Evolutionary conservation across 1,140 invertebrate genomes (phyloP).

Genomic region (Caenorhabditis latens): DNA sequence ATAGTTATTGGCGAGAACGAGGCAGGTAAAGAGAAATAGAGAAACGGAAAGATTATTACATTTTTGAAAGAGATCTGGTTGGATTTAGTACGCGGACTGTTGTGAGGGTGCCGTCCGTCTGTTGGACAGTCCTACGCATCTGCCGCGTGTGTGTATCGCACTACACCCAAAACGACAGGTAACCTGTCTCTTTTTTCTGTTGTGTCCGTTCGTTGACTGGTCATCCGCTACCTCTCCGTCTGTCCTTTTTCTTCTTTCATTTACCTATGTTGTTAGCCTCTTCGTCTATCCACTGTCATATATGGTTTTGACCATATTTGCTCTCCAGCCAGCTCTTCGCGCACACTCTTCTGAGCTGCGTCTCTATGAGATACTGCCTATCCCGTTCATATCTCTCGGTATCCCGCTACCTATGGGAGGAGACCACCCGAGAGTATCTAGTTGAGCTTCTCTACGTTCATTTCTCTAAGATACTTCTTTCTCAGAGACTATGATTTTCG

Average conservation of each 20-base stretch:
- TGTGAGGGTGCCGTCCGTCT: slow-evolving; percentile 35
- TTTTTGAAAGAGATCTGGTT: slow-evolving; percentile 39
- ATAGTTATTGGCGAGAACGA: not conserved
- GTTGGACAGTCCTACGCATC: slow-evolving; percentile 8
- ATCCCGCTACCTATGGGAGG: slow-evolving; percentile 17
- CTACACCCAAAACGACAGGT: slow-evolving; percentile 8
- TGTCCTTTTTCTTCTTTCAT: slow-evolving; percentile 37
- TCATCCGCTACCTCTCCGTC: slow-evolving; percentile 46
- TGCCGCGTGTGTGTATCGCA: slow-evolving; percentile 25
- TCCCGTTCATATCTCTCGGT: slow-evolving; percentile 22
- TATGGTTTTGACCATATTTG: slow-evolving; percentile 54
- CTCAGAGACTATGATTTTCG: slow-evolving; percentile 19
- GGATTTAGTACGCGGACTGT: slow-evolving; percentile 31
- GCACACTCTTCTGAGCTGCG: slow-evolving; percentile 16
- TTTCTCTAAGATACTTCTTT: not conserved
- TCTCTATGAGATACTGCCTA: not conserved
- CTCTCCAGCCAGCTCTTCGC: slow-evolving; percentile 54
- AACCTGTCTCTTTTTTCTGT: slow-evolving; percentile 43
- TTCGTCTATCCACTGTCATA: slow-evolving; percentile 50
- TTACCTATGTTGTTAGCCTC: slow-evolving; percentile 54
- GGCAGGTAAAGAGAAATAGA: not conserved
- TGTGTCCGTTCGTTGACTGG: slow-evolving; percentile 32
- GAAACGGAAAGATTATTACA: slow-evolving; percentile 18
- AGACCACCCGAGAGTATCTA: slow-evolving; percentile 48
- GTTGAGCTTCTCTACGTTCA: slow-evolving; percentile 36